These are phyloP conservation scores for Cepaea nemoralis DNA, from an alignment of 1,140 invertebrate genomes.

Conservation along the genomic window DNA sequence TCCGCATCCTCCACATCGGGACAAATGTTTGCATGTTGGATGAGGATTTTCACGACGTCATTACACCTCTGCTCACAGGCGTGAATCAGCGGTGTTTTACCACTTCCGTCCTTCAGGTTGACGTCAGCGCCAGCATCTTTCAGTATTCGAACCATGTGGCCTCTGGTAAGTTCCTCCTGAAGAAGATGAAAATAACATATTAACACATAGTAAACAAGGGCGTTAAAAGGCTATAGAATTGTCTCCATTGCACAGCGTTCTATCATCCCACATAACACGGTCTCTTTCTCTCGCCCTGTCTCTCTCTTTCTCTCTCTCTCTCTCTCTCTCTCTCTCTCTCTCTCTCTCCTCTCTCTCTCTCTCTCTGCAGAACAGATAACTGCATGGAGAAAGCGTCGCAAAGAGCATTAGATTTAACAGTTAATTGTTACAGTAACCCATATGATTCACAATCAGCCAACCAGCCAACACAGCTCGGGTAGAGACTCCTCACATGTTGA, in stretches of 20 bases:
- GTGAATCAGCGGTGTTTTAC: conserved; percentile 61
- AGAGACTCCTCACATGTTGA: no score
- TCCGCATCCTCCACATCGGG: conserved; percentile 62
- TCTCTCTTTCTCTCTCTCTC: no score
- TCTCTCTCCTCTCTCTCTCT: conserved; percentile 9
- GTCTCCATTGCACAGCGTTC: conserved; percentile 5
- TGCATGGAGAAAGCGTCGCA: no score
- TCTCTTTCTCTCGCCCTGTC: no score
- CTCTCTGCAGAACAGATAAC: not conserved
- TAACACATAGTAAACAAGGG: not conserved
- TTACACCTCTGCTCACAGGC: conserved; percentile 67
- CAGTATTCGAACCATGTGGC: conserved; percentile 55
- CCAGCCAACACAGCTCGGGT: no score
- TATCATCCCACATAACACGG: not conserved
- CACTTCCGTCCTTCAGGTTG: conserved; percentile 58
- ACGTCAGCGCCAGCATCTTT: conserved; percentile 61
- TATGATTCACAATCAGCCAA: no score
- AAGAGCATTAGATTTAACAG: no score
- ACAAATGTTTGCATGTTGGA: conserved; percentile 62
- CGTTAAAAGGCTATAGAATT: no score
- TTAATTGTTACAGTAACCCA: no score
- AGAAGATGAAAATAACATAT: conserved; percentile 17
- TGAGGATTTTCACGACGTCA: conserved; percentile 62
- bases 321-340: conserved; percentile 15
- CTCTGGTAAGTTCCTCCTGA: conserved; percentile 62